A percentile compares a stretch with the other conserved stretches of the same genome.
Evolutionary conservation across 2,888 invertebrate species (phyloP).

Genomic region (Oscheius onirici): DNA sequence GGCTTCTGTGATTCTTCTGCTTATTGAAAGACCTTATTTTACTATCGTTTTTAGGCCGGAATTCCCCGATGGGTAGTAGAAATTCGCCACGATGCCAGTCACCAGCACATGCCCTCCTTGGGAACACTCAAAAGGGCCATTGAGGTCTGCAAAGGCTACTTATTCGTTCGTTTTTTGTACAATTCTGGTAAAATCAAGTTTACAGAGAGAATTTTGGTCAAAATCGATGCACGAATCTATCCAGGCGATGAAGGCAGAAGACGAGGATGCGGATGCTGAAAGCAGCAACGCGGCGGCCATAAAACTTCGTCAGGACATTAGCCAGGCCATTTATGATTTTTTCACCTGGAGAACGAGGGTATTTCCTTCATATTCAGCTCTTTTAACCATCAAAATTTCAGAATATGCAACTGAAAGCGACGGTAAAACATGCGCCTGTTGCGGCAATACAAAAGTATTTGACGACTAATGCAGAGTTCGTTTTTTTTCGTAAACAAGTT

Average conservation of each 20-base stretch:
- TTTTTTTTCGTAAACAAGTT: not conserved
- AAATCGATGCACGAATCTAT: conserved; percentile 35
- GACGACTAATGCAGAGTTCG: not conserved
- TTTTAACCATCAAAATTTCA: not conserved
- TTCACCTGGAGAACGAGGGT: conserved; percentile 16
- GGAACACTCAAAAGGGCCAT: conserved; percentile 78
- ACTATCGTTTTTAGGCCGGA: conserved; percentile 75
- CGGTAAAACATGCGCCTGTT: not conserved
- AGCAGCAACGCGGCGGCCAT: not conserved
- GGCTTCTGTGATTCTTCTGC: too few relatives aligned
- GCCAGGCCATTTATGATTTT: not conserved
- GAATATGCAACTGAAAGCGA: not conserved
- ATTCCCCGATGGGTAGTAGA: conserved; percentile 85
- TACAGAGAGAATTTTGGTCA: conserved; percentile 37
- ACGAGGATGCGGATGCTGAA: not conserved
- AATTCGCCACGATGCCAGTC: conserved; percentile 83
- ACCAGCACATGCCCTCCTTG: conserved; percentile 80
- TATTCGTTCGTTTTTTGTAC: conserved; percentile 74
- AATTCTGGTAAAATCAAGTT: not conserved
- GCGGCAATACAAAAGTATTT: not conserved
- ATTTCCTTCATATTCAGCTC: not conserved
- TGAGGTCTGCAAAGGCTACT: conserved; percentile 79
- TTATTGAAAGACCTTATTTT: too few relatives aligned
- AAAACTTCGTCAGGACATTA: not conserved
- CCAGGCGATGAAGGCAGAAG: not conserved